Percentiles rank a stretch among this genome's conserved stretches.
phyloP scores from a whole-genome alignment of 2,113 vertebrate genomes.

The Platichthys flesus region DNA sequence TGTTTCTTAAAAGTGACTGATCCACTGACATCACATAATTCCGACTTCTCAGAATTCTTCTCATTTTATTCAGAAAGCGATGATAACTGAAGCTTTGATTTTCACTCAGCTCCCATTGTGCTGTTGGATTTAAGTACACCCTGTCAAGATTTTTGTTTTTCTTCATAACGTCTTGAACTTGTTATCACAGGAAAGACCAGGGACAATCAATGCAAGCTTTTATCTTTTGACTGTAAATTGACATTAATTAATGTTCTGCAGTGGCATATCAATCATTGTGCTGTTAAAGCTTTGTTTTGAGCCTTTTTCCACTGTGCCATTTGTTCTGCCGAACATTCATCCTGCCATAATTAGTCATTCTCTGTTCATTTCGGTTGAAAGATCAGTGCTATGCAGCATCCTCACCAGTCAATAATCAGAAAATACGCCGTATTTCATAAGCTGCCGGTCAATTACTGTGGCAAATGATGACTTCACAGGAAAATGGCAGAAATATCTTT shows the following conservation, averaged over 20 bases:
- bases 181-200: conserved; percentile 29
- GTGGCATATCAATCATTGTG: conserved; percentile 52
- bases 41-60: conserved; percentile 13
- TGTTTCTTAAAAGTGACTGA: conserved; percentile 62
- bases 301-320: conserved; percentile 36
- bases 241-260: conserved; percentile 64
- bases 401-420: conserved; percentile 6
- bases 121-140: conserved; percentile 35
- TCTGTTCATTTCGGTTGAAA: conserved; percentile 53
- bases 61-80: conserved; percentile 1
- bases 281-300: conserved; percentile 44
- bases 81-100: conserved; percentile 20
- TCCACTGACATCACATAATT: conserved; percentile 33
- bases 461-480: conserved; percentile 20
- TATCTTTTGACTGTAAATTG: conserved; percentile 39
- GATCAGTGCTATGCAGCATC: conserved; percentile 5
- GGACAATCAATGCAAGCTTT: conserved; percentile 41
- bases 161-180: conserved; percentile 39
- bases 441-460: conserved; percentile 20
- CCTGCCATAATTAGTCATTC: conserved; percentile 50
- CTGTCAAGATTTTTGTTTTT: conserved; percentile 46
- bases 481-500: not conserved
- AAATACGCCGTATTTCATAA: conserved; percentile 35
- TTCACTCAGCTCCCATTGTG: conserved; percentile 1
- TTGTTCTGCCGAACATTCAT: conserved; percentile 44